Base-by-base conservation (phyloP, 2,113 vertebrate genomes). In the Campylomormyrus tamandua region DNA sequence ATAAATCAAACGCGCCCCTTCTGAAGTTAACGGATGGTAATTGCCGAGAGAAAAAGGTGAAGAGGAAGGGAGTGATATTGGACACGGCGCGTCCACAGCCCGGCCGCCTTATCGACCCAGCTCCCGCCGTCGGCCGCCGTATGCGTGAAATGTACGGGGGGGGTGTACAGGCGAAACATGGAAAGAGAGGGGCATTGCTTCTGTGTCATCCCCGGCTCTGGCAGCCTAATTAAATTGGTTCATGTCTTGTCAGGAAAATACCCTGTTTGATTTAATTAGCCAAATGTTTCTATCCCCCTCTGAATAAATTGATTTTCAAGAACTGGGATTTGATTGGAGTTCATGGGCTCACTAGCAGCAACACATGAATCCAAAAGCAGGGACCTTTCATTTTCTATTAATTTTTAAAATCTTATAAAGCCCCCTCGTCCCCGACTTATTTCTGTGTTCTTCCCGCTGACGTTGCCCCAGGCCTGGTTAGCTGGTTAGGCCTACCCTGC, bases 201-300 rank as follows among this genome's bases (percentile, higher is more conserved):
- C 24, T 35, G 19, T 45, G n/a, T 62, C 85, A n/a, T 56, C 42
- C 42, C 52, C 10, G 0, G 6, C 19, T 39, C 17, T 46, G 83
- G 39, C 39, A 27, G 80, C 80, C 39, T 92, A 91, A 93, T 92
- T 90, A 90, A 89, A 92, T 89, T 90, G 48, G 83, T 89, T 17
- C 11, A 50, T 89, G 46, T 13, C 90, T 91, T 90, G 50, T 89
- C 48, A 45, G 77, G 6, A 48, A 88, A 88, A 80, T 39, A 83
- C 91, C 91, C 83, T 53, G 87, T 91, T 90, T 94, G 90, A 94
- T 94, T 94, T 87, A 93, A 92, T 94, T 93, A 93, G 90, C 89
- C 70, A 85, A 87, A 91, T 46, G 56, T 90, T 90, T 56, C 91
- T 89, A 83, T 88, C 87, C 89, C 35, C 52, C 88, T 87, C 87